Conservation (phyloP, 2,888 invertebrate genomes). For the Drosophila gaucha region DNA sequence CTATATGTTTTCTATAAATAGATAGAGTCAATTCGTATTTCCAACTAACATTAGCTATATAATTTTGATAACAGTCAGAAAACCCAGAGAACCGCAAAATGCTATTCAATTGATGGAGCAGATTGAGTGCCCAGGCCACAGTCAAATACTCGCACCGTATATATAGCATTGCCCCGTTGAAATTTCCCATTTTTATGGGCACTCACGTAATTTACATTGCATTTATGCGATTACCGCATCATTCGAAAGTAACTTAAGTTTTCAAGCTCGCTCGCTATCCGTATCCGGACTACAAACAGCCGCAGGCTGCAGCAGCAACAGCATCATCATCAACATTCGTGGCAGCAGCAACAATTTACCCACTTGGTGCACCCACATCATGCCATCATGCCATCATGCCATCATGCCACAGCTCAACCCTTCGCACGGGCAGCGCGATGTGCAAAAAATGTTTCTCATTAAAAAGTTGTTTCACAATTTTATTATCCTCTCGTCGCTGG, state of each 20-base stretch:
- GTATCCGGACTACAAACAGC: slow-evolving; percentile 23
- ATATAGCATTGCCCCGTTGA: not conserved
- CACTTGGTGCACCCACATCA: slow-evolving; percentile 9
- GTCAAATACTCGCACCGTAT: not conserved
- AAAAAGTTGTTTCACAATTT: slow-evolving; percentile 77
- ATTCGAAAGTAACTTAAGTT: slow-evolving; percentile 29
- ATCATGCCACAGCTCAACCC: slow-evolving; percentile 1
- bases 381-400: too few relatives aligned
- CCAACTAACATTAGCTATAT: not conserved
- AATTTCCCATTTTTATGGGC: not conserved
- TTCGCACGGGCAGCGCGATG: slow-evolving; percentile 45
- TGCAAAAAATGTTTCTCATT: slow-evolving; percentile 78
- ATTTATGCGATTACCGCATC: slow-evolving; percentile 38
- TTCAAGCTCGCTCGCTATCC: slow-evolving; percentile 2
- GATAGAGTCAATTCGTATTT: not conserved
- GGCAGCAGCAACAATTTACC: slow-evolving; percentile 30
- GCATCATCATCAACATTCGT: slow-evolving; percentile 10
- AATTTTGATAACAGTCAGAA: not conserved
- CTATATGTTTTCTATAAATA: too few relatives aligned
- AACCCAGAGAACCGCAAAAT: not conserved
- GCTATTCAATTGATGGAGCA: not conserved
- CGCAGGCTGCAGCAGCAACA: slow-evolving; percentile 15
- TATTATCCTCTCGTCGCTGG: slow-evolving; percentile 63
- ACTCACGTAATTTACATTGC: slow-evolving; percentile 16
- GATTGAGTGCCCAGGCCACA: not conserved